Conservation (phyloP, 2,113 vertebrate genomes). For the Brachyhypopomus occidentalis region DNA sequence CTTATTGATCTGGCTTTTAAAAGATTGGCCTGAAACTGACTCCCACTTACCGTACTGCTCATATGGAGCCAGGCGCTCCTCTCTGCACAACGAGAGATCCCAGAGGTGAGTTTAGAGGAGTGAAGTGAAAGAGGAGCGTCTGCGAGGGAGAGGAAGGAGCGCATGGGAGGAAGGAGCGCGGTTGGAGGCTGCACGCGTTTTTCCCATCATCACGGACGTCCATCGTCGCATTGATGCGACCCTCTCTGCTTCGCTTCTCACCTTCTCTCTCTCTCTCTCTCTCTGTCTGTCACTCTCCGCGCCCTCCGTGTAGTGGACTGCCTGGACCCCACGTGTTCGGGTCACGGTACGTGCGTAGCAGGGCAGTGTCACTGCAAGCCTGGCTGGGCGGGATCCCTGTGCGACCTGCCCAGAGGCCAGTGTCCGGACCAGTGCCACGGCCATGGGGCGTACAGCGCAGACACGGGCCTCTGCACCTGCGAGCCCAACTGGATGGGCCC, state of each 20-base stretch:
- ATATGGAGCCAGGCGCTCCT: conserved; percentile 25
- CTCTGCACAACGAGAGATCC: conserved; percentile 38
- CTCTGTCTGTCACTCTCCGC: neutral
- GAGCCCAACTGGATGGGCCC: conserved; percentile 91
- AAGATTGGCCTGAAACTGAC: conserved; percentile 65
- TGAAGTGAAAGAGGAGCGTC: conserved; percentile 29
- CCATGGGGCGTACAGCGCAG: conserved; percentile 81
- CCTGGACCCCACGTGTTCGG: conserved; percentile 84
- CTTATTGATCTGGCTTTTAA: conserved; percentile 71
- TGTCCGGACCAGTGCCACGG: conserved; percentile 89
- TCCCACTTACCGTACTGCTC: conserved; percentile 53
- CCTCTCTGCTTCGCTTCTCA: neutral
- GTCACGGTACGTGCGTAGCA: conserved; percentile 83
- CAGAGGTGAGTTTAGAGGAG: conserved; percentile 25
- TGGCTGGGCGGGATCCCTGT: conserved; percentile 82
- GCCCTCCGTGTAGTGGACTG: conserved; percentile 77
- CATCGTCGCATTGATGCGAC: neutral
- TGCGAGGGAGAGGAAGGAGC: neutral
- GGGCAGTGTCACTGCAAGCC: conserved; percentile 87
- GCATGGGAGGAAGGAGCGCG: too few relatives aligned
- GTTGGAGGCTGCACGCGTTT: too few relatives aligned
- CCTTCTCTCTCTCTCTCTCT: neutral
- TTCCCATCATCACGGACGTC: neutral
- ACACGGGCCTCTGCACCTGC: conserved; percentile 86
- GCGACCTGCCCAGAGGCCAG: conserved; percentile 82